Conservation (phyloP, 2,113 vertebrate species). For the Penelope pileata region DNA sequence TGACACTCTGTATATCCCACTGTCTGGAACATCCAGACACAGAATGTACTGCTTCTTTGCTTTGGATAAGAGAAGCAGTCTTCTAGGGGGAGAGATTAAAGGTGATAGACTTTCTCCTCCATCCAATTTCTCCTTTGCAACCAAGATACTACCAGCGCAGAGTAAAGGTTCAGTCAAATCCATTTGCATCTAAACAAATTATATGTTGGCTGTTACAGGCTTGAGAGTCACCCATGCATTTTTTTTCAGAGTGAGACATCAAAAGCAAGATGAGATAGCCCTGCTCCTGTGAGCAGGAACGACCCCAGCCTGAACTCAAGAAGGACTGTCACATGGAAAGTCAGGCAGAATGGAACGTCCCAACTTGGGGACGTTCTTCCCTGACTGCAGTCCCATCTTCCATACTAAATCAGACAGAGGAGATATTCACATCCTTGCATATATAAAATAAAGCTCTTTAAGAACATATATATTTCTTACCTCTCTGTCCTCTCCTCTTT, state of each 20-base stretch:
- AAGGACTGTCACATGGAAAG: background rate
- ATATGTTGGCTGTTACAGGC: background rate
- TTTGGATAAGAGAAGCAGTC: background rate
- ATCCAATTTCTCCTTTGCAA: background rate
- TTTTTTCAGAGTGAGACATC: background rate
- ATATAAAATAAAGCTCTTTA: background rate
- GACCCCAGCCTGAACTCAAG: background rate
- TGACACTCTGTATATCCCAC: background rate
- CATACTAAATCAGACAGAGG: background rate
- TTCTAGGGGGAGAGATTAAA: background rate
- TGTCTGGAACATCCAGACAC: background rate
- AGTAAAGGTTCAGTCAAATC: background rate
- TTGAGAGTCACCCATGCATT: background rate
- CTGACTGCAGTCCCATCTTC: background rate
- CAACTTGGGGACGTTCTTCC: background rate
- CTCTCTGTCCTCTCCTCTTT: background rate
- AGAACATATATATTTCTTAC: background rate
- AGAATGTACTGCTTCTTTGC: background rate
- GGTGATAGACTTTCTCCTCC: background rate
- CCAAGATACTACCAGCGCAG: background rate
- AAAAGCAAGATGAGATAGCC: background rate
- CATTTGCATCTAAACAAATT: background rate
- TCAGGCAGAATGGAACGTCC: background rate
- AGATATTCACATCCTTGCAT: background rate
- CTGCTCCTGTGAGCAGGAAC: background rate